Percentiles rank a stretch among this genome's conserved stretches.
phyloP scores from a whole-genome alignment of 2,113 vertebrate genomes.

The Poecilia latipinna region DNA sequence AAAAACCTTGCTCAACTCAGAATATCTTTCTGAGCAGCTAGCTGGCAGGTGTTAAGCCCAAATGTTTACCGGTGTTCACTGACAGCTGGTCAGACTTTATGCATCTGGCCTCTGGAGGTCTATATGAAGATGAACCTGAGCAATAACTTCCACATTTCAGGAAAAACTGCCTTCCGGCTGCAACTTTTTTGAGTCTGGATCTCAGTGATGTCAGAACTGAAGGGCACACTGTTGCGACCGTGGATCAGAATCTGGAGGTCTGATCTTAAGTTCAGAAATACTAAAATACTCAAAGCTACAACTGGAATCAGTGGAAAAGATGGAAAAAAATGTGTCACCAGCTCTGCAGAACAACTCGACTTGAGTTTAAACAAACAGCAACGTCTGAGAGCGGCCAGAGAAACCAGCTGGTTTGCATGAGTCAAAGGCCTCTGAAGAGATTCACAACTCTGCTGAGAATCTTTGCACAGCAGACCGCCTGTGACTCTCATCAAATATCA shows the following conservation, averaged over 20 bases:
- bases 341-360: background rate
- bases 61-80: background rate
- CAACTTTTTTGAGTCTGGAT: conserved; percentile 28
- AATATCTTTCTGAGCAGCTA: background rate
- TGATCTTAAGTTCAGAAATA: background rate
- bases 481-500: conserved; percentile 29
- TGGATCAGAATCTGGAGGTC: background rate
- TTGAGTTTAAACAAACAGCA: too few relatives aligned
- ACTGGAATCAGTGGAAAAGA: background rate
- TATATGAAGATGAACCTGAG: background rate
- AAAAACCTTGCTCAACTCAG: background rate
- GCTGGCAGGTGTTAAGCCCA: background rate
- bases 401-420: background rate
- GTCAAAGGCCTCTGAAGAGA: background rate
- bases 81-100: background rate
- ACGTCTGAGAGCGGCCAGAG: too few relatives aligned
- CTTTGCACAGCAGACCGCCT: conserved; percentile 38
- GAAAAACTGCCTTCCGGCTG: background rate
- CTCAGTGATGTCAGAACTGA: background rate
- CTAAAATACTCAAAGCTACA: background rate
- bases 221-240: background rate
- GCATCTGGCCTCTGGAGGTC: background rate
- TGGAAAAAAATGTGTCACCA: background rate
- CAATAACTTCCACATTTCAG: background rate
- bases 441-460: conserved; percentile 1